These are phyloP conservation scores for Tenthredo livida DNA, from an alignment of 2,888 invertebrate species.

Conservation along the genomic window DNA sequence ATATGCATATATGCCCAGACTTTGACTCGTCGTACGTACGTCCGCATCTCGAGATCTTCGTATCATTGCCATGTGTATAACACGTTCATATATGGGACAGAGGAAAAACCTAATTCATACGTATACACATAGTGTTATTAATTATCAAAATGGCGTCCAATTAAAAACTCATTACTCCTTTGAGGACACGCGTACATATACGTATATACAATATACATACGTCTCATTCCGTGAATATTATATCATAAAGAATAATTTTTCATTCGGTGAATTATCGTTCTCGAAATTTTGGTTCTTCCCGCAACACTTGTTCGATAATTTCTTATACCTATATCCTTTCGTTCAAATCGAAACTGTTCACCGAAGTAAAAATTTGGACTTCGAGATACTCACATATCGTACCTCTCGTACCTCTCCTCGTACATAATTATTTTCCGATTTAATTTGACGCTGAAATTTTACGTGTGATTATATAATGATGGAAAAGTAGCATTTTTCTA, in stretches of 20 bases:
- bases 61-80: neutral
- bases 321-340: too few relatives aligned
- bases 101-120: neutral
- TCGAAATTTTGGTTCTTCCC: too few relatives aligned
- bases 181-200: neutral
- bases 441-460: too few relatives aligned
- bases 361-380: too few relatives aligned
- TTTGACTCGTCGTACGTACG: neutral
- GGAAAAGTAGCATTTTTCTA: neutral
- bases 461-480: neutral
- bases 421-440: too few relatives aligned
- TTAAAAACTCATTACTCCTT: conserved; percentile 43
- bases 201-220: neutral
- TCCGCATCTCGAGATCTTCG: neutral
- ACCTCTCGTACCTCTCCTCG: too few relatives aligned
- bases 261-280: too few relatives aligned
- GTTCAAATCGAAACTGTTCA: too few relatives aligned
- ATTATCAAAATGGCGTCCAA: conserved; percentile 46
- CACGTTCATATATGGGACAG: neutral
- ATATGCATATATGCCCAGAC: neutral
- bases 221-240: neutral
- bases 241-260: too few relatives aligned
- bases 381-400: too few relatives aligned
- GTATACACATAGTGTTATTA: conserved; percentile 15
- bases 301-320: too few relatives aligned